phyloP scores from a whole-genome alignment of 2,113 vertebrate species.

The Lagopus muta region DNA sequence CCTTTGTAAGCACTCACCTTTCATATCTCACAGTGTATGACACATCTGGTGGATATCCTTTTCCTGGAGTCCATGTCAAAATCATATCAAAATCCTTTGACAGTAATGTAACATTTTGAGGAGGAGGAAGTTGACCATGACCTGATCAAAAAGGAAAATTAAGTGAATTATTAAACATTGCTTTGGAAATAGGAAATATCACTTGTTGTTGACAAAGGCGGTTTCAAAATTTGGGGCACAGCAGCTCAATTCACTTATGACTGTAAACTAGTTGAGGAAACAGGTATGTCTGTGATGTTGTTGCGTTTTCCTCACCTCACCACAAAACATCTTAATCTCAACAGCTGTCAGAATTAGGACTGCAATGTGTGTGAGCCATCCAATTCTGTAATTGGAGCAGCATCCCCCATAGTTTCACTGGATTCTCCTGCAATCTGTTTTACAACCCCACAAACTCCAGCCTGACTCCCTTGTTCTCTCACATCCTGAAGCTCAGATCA shows the following conservation, averaged over 20 bases:
- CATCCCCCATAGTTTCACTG: not conserved
- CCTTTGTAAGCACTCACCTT: slow-evolving; percentile 43
- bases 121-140: not conserved
- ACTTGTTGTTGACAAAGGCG: not conserved
- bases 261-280: not conserved
- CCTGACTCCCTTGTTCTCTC: not conserved
- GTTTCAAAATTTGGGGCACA: not conserved
- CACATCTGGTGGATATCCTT: slow-evolving; percentile 30
- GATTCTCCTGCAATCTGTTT: not conserved
- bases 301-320: not conserved
- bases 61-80: slow-evolving; percentile 72
- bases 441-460: not conserved
- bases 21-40: slow-evolving; percentile 69
- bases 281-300: not conserved
- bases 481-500: rapidly evolving
- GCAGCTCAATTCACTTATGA: not conserved
- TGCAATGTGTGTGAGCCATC: not conserved
- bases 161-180: not conserved
- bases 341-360: not conserved
- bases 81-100: slow-evolving; percentile 73
- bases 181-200: not conserved
- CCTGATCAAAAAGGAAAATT: slow-evolving; percentile 36
- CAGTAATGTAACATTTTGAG: slow-evolving; percentile 69
- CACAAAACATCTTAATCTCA: not conserved
- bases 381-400: rapidly evolving